Percentiles rank a stretch among this genome's conserved stretches.
Conservation (phyloP, 2,113 vertebrate species). For the Abramis brama region DNA sequence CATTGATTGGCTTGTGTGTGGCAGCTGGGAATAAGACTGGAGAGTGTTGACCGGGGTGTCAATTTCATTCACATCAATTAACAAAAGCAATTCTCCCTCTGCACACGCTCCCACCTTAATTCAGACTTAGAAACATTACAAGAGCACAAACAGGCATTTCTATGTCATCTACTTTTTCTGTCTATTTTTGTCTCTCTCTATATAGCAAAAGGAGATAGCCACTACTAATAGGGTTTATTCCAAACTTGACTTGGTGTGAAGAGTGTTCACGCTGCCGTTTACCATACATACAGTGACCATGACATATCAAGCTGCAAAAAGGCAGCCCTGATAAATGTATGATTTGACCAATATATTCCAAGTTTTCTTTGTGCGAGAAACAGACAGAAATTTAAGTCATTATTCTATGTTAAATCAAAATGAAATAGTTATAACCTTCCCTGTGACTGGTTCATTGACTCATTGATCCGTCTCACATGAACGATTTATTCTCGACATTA, state of each 20-base stretch:
- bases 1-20: slow-evolving; percentile 53
- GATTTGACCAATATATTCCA: neutral
- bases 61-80: slow-evolving; percentile 48
- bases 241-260: neutral
- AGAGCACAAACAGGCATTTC: slow-evolving; percentile 41
- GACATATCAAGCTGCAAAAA: neutral
- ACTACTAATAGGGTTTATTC: neutral
- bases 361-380: neutral
- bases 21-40: slow-evolving; percentile 44
- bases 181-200: neutral
- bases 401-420: neutral
- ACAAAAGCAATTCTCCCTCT: slow-evolving; percentile 46
- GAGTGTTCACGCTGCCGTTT: neutral
- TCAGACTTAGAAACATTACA: slow-evolving; percentile 24
- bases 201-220: neutral
- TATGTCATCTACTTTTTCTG: neutral
- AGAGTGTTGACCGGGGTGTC: slow-evolving; percentile 48
- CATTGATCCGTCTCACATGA: neutral
- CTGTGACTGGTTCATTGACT: neutral
- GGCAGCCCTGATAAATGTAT: neutral
- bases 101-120: slow-evolving; percentile 7
- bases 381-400: neutral
- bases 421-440: neutral
- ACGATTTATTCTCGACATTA: neutral
- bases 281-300: neutral